Conservation (phyloP, 2,888 invertebrate species). For the Eilema caniola region DNA sequence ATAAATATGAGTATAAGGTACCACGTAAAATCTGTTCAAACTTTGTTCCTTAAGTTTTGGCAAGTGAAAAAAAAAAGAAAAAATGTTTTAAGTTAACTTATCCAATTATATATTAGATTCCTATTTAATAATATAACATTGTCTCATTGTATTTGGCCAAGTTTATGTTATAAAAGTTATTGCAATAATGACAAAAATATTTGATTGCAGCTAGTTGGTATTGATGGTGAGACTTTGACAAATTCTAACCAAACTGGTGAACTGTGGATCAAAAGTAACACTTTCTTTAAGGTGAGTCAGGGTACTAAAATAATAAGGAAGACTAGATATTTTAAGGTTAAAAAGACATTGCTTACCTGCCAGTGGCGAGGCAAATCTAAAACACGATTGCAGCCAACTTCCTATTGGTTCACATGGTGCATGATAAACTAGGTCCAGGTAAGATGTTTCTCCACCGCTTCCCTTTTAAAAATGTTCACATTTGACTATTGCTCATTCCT, state of each 20-base stretch:
- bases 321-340: neutral
- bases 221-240: slow-evolving; percentile 47
- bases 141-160: neutral
- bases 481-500: neutral
- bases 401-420: too few relatives aligned
- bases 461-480: too few relatives aligned
- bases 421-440: too few relatives aligned
- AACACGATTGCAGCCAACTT: too few relatives aligned
- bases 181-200: neutral
- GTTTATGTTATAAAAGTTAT: neutral
- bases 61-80: neutral
- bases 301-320: neutral
- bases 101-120: neutral
- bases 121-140: neutral
- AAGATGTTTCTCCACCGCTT: too few relatives aligned
- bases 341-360: too few relatives aligned
- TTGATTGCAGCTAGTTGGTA: slow-evolving; percentile 56
- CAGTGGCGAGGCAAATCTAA: too few relatives aligned
- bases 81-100: too few relatives aligned
- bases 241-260: slow-evolving; percentile 56
- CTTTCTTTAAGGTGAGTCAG: slow-evolving; percentile 62
- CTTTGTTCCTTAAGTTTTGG: neutral
- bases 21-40: neutral
- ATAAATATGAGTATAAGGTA: slow-evolving; percentile 57
- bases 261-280: slow-evolving; percentile 63